A percentile compares a stretch with the other conserved stretches of the same genome.
Conservation (phyloP, 2,797 vertebrate genomes). For the Cyclopterus lumpus region DNA sequence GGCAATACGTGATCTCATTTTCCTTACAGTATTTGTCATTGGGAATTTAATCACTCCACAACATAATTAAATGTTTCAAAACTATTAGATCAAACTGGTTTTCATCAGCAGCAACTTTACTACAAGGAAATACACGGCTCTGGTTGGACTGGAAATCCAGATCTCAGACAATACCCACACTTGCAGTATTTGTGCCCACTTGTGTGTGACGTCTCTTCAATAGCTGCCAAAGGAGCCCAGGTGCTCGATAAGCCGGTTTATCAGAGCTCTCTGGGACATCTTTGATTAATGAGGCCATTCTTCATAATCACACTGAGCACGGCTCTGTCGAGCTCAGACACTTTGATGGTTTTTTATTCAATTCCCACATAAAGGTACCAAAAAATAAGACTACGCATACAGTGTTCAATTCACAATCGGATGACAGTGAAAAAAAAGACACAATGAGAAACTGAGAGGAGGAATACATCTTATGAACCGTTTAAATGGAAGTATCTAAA, state of each 20-base stretch:
- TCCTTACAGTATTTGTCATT: neutral
- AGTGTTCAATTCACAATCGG: neutral
- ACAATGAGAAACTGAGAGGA: neutral
- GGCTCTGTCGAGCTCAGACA: neutral
- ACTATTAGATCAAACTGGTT: neutral
- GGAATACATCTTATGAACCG: neutral
- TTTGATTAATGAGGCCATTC: neutral
- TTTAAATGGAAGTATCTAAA: neutral
- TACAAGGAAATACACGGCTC: neutral
- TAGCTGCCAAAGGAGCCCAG: neutral
- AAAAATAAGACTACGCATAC: neutral
- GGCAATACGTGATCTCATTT: neutral
- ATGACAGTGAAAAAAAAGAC: slow-evolving; percentile 1
- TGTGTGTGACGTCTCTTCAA: neutral
- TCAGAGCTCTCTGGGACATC: neutral
- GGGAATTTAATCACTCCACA: neutral
- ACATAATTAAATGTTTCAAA: neutral
- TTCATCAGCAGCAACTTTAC: neutral
- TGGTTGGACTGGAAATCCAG: neutral
- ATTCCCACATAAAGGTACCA: slow-evolving; percentile 8
- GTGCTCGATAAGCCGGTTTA: neutral
- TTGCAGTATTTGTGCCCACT: too few species aligned
- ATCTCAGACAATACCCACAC: neutral
- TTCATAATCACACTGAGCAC: neutral
- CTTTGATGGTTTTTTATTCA: slow-evolving; percentile 26